A percentile compares a stretch with the other conserved stretches of the same genome.
Evolutionary conservation across 2,888 invertebrate genomes (phyloP).

Genomic region (Oxycera nigricornis): DNA sequence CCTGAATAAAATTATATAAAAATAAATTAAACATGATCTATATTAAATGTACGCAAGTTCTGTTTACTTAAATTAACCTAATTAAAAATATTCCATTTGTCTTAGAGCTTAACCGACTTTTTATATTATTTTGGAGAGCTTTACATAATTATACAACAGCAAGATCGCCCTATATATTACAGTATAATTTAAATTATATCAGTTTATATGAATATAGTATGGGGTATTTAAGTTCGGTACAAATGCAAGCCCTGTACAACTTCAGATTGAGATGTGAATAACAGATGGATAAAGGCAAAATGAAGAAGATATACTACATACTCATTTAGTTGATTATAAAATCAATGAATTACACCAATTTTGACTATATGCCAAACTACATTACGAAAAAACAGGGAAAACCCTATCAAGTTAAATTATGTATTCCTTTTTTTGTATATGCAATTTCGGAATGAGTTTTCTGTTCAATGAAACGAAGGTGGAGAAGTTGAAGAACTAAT

Average conservation of each 20-base stretch:
- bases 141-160: not conserved
- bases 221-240: not conserved
- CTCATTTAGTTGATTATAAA: not conserved
- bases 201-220: not conserved
- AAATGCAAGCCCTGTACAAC: not conserved
- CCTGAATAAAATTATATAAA: constrained; percentile 48
- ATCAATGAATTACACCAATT: not conserved
- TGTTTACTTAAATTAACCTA: constrained; percentile 7
- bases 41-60: constrained; percentile 25
- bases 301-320: not conserved
- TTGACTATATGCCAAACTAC: not conserved
- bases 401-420: not conserved
- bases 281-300: not conserved
- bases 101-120: not conserved
- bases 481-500: not conserved
- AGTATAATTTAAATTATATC: not conserved
- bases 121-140: not conserved
- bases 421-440: too few species aligned
- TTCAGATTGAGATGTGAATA: not conserved
- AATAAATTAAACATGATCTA: constrained; percentile 47
- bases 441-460: not conserved
- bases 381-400: not conserved
- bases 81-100: constrained; percentile 29
- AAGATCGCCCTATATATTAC: not conserved
- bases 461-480: not conserved